Evolutionary conservation across 2,888 invertebrate species (phyloP).

Genomic region (Pristionchus japonicus): DNA sequence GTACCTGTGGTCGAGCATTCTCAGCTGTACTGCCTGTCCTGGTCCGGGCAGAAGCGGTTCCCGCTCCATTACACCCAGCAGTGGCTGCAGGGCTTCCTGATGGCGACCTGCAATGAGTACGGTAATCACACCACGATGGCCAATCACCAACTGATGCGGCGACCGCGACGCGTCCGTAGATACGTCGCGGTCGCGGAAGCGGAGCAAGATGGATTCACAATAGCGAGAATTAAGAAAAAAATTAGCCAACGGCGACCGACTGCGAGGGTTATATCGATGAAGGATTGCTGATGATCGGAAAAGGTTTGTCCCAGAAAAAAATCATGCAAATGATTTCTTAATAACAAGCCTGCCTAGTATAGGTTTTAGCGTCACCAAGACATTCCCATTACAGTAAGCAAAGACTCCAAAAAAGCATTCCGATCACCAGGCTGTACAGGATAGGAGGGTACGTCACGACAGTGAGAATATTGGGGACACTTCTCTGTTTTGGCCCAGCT

Average conservation of each 20-base stretch:
- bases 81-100: conserved; percentile 34
- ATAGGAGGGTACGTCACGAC: background rate
- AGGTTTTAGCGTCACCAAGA: too few relatives aligned
- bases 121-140: background rate
- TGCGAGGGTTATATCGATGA: background rate
- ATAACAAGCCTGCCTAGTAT: too few relatives aligned
- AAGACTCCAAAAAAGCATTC: too few relatives aligned
- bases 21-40: conserved; percentile 58
- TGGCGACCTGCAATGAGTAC: conserved; percentile 25
- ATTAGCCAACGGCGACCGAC: conserved; percentile 23
- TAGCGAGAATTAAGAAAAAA: background rate
- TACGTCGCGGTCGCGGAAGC: conserved; percentile 8
- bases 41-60: conserved; percentile 42
- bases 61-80: conserved; percentile 18
- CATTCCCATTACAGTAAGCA: too few relatives aligned
- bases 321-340: background rate
- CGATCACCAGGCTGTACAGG: background rate
- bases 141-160: background rate
- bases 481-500: background rate
- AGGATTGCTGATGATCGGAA: background rate
- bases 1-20: conserved; percentile 64
- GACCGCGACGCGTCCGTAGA: background rate
- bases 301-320: background rate
- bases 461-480: background rate
- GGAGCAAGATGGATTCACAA: background rate